Evolutionary conservation across 2,797 vertebrate species (phyloP).

Genomic region (Falco novaeseelandiae): DNA sequence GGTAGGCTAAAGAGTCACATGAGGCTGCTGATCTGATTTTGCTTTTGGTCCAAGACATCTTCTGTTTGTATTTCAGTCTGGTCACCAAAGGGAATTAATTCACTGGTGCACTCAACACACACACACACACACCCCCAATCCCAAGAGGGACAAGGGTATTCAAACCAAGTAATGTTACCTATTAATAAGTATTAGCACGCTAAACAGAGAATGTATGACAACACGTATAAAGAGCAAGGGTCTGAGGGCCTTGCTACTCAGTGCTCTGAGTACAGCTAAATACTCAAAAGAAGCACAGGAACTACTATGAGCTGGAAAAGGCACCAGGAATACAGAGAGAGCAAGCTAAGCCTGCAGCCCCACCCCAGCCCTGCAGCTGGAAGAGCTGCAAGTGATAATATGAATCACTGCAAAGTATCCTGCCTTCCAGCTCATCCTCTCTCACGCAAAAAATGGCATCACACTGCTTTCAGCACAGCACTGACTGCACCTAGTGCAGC

Average conservation of each 20-base stretch:
- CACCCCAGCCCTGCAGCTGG: neutral
- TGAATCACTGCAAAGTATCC: neutral
- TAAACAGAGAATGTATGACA: neutral
- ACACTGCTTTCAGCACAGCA: neutral
- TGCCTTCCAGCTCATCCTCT: neutral
- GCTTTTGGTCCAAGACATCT: neutral
- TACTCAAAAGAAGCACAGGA: neutral
- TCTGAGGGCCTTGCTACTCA: neutral
- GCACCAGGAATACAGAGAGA: neutral
- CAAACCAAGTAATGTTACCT: neutral
- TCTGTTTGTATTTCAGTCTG: neutral
- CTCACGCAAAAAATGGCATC: neutral
- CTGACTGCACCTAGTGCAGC: neutral
- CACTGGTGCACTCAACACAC: neutral
- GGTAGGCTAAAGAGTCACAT: neutral
- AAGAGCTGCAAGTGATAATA: neutral
- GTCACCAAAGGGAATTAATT: neutral
- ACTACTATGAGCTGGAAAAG: fast-evolving
- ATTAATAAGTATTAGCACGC: neutral
- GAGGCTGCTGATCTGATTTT: conserved; percentile 16
- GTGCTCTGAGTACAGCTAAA: neutral
- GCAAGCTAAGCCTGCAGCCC: neutral
- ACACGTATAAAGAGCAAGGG: neutral
- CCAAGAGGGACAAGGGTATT: neutral
- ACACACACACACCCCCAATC: neutral